A percentile compares a stretch with the other conserved stretches of the same genome.
Conservation (phyloP, 2,888 invertebrate species). For the Cerastoderma edule region DNA sequence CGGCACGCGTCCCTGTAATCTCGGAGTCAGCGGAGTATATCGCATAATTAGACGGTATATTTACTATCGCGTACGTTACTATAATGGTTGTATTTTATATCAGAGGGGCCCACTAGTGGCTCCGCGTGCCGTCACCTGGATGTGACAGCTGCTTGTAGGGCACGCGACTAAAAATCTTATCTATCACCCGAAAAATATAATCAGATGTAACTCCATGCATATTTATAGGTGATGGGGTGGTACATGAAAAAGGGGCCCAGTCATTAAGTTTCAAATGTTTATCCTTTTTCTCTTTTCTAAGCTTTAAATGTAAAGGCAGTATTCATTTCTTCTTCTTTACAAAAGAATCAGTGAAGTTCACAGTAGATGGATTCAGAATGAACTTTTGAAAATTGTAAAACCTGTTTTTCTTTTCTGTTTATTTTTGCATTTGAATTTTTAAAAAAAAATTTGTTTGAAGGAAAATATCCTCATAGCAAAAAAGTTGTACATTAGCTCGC, state of each 20-base stretch:
- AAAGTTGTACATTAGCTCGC: too few species aligned
- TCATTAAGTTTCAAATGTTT: neutral
- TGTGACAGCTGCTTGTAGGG: constrained; percentile 51
- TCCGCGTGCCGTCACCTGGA: constrained; percentile 55
- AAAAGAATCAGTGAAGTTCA: too few species aligned
- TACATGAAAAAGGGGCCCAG: neutral
- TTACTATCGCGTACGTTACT: constrained; percentile 54
- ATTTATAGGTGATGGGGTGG: constrained; percentile 9
- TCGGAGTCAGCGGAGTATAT: constrained; percentile 59
- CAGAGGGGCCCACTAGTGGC: constrained; percentile 25
- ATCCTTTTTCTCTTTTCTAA: too few species aligned
- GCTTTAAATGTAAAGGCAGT: neutral
- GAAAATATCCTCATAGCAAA: too few species aligned
- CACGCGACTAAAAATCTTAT: constrained; percentile 61
- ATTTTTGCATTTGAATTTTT: too few species aligned
- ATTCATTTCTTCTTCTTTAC: constrained; percentile 3
- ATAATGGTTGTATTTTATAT: constrained; percentile 23
- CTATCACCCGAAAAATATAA: constrained; percentile 49
- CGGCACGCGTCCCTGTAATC: constrained; percentile 58
- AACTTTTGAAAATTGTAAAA: too few species aligned
- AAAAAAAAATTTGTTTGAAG: too few species aligned
- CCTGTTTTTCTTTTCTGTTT: too few species aligned
- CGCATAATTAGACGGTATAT: constrained; percentile 65
- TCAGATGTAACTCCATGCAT: constrained; percentile 41
- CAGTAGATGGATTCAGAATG: too few species aligned